Evolutionary conservation across 2,888 invertebrate species (phyloP), one percentile per base, ranked within the genome.

Genomic region (Anarsia innoxiella): DNA sequence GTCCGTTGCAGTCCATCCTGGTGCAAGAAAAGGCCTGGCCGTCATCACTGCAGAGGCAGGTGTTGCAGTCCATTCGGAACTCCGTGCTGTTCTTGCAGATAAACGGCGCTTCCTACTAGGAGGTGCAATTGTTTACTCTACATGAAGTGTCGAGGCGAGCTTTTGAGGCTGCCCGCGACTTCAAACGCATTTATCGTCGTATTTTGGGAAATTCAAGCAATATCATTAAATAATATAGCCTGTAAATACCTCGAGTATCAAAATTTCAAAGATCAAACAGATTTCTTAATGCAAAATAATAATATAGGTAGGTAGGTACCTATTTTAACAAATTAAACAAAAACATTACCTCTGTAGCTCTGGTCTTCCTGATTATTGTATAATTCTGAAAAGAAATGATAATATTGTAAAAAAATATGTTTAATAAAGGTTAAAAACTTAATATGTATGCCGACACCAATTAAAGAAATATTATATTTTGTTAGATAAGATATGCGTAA

Each of bases 31-130:
- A 80, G 48, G 72, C 63, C 4, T 61, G 56, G 0, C 86, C 86
- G 29, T 71, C 66, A 29, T 68, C 60, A 51, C 79, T 68, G 46
- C 87, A 87, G 13, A 80, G 73, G 40, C 86, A 87, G 37, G 65
- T 72, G 59, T 86, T 86, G 65, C 86, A 86, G 61, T 85, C 83
- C 67, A 79, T 46, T 3, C 84, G 66, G 59, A 86, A 87, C 55
- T 72, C 73, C 33, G 58, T 59, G 0, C 77, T 72, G 0, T 86
- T 82, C 45, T 66, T 62, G 58, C 87, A 87, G 45, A 59, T 41
- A 47, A 79, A 82, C 31, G 63, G 59, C 48, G 60, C 37, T 44
- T 69, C 76, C 77, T 71, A 60, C 62, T 69, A 51, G 63, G n/a
- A n/a, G n/a, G n/a, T n/a, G n/a, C n/a, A n/a, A n/a, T n/a, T n/a